Percentiles rank a stretch among this genome's conserved stretches.
Conservation (phyloP, 2,888 invertebrate genomes). For the Hemicrepidius hirtus region DNA sequence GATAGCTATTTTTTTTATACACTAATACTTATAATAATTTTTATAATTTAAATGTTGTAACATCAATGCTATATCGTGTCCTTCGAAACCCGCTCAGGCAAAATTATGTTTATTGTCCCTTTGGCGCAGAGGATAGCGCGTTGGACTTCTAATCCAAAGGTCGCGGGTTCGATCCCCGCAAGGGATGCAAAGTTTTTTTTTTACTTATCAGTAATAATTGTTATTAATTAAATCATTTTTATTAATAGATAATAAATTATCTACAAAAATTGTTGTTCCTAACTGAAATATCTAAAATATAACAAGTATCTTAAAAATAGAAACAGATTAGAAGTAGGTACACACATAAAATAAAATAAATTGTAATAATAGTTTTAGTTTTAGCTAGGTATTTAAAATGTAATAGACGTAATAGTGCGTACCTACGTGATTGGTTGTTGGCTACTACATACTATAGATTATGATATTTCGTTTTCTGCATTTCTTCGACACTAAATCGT, state of each 20-base stretch:
- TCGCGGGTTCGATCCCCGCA: constrained; percentile 92
- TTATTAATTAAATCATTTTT: too few species aligned
- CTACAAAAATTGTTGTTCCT: too few species aligned
- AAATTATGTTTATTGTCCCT: constrained; percentile 76
- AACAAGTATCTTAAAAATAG: too few species aligned
- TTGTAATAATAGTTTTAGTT: too few species aligned
- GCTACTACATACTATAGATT: background rate
- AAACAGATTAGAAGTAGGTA: too few species aligned
- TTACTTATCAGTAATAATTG: background rate
- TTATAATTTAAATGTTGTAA: too few species aligned
- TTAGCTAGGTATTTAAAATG: background rate
- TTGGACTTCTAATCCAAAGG: constrained; percentile 94
- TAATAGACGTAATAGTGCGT: too few species aligned
- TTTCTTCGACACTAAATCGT: constrained; percentile 30
- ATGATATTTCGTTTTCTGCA: constrained; percentile 14
- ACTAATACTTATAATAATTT: background rate
- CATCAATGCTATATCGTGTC: background rate
- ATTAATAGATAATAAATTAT: too few species aligned
- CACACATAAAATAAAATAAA: too few species aligned
- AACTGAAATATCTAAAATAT: too few species aligned
- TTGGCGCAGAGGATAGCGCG: constrained; percentile 93
- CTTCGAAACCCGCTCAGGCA: background rate
- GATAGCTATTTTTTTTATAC: constrained; percentile 73
- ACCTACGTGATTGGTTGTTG: constrained; percentile 7
- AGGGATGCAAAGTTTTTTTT: constrained; percentile 76